Conservation (phyloP, 2,797 vertebrate genomes). For the Hafferia zeledoni region DNA sequence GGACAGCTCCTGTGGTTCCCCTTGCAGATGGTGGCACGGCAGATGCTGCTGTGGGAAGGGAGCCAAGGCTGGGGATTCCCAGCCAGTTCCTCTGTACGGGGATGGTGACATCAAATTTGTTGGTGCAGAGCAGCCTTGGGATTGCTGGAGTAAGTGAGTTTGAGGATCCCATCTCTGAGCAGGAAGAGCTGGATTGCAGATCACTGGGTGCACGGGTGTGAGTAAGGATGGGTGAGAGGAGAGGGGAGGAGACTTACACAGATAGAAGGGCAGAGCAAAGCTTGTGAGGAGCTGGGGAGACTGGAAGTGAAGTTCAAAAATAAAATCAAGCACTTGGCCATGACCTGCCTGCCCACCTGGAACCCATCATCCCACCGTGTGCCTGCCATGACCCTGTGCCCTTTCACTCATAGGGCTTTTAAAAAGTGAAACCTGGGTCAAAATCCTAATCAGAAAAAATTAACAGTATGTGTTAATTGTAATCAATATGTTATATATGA, state of each 20-base stretch:
- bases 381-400: neutral
- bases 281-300: fast-evolving
- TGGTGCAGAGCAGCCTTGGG: neutral
- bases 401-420: neutral
- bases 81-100: neutral
- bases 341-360: neutral
- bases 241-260: neutral
- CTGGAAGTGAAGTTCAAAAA: neutral
- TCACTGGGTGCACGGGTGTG: neutral
- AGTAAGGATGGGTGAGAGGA: neutral
- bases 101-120: neutral
- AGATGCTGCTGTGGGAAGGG: neutral
- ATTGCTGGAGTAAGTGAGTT: neutral
- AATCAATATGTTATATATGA: neutral
- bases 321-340: neutral
- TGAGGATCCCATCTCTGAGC: neutral
- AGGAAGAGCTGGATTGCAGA: neutral
- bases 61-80: neutral
- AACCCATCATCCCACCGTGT: fast-evolving
- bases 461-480: neutral
- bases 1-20: neutral
- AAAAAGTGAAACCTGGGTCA: neutral
- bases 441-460: neutral
- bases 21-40: neutral
- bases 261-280: neutral